phyloP scores from a whole-genome alignment of 2,888 invertebrate genomes.

The Coecobrya sp. region DNA sequence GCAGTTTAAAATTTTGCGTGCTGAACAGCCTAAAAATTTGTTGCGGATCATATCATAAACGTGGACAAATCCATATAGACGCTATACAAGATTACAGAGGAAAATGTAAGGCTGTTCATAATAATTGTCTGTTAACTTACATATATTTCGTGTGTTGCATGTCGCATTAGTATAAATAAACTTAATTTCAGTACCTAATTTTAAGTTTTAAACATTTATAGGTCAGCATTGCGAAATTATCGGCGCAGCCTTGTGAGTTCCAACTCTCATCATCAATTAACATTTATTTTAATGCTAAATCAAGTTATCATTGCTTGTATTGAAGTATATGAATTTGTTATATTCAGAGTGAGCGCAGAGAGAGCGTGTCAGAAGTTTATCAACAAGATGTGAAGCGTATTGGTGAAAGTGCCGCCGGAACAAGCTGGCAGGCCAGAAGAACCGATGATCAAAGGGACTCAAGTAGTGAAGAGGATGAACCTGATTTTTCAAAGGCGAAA shows the following conservation, averaged over 20 bases:
- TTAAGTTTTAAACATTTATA: conserved; percentile 1
- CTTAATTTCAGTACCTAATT: background rate
- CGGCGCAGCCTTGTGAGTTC: conserved; percentile 61
- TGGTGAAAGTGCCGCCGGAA: conserved; percentile 39
- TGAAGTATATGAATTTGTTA: background rate
- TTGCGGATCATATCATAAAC: background rate
- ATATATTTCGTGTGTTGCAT: too few relatives aligned
- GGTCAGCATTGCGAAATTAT: conserved; percentile 64
- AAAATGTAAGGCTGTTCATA: background rate
- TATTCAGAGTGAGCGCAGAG: conserved; percentile 32
- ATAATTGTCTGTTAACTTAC: background rate
- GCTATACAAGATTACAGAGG: background rate
- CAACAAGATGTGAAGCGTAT: conserved; percentile 51
- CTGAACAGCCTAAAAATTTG: background rate
- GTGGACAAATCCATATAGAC: background rate
- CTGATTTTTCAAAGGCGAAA: background rate
- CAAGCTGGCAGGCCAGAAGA: background rate
- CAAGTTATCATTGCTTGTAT: too few relatives aligned
- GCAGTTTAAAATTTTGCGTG: background rate
- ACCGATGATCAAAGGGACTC: conserved; percentile 20
- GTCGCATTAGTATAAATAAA: background rate
- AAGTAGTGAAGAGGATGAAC: conserved; percentile 65
- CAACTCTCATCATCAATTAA: too few relatives aligned
- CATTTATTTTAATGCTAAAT: too few relatives aligned
- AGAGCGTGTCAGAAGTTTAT: conserved; percentile 18